Evolutionary conservation across 2,113 vertebrate species (phyloP).

Genomic region (Dinomys branickii): DNA sequence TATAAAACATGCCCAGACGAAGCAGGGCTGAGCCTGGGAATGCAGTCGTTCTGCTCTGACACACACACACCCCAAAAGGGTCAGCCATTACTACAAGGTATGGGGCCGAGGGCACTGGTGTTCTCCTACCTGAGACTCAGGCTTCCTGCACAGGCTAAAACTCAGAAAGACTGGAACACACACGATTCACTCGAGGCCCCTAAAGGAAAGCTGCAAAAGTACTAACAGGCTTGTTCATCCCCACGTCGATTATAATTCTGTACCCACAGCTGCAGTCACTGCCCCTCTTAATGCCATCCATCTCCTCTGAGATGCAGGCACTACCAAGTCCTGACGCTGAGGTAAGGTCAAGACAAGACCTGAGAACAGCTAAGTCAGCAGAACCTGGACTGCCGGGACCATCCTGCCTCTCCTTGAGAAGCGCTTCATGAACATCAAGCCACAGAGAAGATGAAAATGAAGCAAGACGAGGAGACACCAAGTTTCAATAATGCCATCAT

Average conservation of each 20-base stretch:
- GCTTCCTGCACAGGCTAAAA: neutral
- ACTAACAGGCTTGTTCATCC: neutral
- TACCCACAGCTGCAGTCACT: neutral
- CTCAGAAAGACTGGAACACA: neutral
- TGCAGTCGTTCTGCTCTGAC: neutral
- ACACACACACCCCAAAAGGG: neutral
- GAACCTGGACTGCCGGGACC: neutral
- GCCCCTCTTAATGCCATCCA: neutral
- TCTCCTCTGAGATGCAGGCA: neutral
- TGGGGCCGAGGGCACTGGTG: no score
- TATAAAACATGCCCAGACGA: constrained; percentile 52
- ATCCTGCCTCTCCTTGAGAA: no score
- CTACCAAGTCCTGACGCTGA: neutral
- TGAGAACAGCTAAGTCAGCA: neutral
- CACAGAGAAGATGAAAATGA: neutral
- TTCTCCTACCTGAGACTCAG: neutral
- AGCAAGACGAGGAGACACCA: neutral
- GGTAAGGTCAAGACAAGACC: neutral
- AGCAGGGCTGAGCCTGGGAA: neutral
- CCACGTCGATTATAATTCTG: neutral
- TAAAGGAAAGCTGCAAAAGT: neutral
- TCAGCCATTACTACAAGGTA: neutral
- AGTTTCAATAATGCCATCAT: neutral
- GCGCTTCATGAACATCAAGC: neutral
- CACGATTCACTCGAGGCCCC: neutral